Base-by-base conservation (phyloP, 2,888 invertebrate genomes). In the Orthosia gracilis region DNA sequence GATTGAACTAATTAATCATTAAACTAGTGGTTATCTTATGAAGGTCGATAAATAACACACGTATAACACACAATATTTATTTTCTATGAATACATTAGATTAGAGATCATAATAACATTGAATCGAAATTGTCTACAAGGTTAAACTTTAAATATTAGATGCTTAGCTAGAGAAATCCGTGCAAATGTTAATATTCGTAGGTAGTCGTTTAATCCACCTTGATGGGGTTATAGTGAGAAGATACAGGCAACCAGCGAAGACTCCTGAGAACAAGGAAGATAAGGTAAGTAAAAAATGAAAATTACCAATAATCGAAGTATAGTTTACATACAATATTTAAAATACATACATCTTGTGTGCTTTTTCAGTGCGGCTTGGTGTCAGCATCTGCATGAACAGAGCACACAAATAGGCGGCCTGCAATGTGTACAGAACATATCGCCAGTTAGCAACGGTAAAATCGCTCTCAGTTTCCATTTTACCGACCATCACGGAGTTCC, bases 391-490 rank as follows among this genome's bases (percentile, higher is more conserved):
- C 72, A 90, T 80, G 54, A 95, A 71, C 9, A 95, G 79, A 9
- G 92, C 88, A 76, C 92, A 90, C 40, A 95, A 73, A 78, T 96
- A 96, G 59, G 93, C 89, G 17, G 87, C 93, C 89, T 96, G 95
- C 67, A 96, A 61, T 18, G 92, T 90, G 79, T 94, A 95, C 64
- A 96, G 88, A n/a, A 94, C 59, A 69, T 92, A 91, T 83, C 93
- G 92, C 95, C 94, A 94, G 73, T 88, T 92, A 52, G 85, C 82
- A 45, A 74, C 40, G 15, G 50, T 64, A 40, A 80, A 63, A 18
- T 84, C 67, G n/a, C 55, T 77, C 49, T 83, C 83, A n/a, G 63
- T 69, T 71, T 67, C 76, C 40, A 62, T 73, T 69, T 80, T 66
- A 18, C 65, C 31, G 2, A 54, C 18, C 55, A 76, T 65, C 11